A percentile compares a stretch with the other conserved stretches of the same genome.
phyloP scores from a whole-genome alignment of 2,113 vertebrate species.

The Sebastes fasciatus region DNA sequence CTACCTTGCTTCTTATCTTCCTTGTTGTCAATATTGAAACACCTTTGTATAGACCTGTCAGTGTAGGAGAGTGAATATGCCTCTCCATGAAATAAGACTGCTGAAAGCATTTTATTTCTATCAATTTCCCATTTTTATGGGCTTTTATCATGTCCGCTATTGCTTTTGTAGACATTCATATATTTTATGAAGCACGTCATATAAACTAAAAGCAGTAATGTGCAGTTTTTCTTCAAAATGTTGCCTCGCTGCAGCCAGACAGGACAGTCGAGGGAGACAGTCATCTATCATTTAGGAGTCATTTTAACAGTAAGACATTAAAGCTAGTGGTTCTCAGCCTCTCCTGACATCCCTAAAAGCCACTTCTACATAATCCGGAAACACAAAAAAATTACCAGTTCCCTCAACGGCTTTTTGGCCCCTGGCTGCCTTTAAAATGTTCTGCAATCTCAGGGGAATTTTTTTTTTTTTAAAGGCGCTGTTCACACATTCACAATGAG shows the following conservation, averaged over 20 bases:
- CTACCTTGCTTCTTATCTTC: background rate
- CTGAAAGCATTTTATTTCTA: slow-evolving; percentile 1
- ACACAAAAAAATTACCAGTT: slow-evolving; percentile 41
- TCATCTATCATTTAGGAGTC: slow-evolving; percentile 63
- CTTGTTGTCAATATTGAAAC: background rate
- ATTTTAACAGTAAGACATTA: slow-evolving; percentile 58
- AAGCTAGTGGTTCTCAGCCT: slow-evolving; percentile 44
- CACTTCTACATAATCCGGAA: slow-evolving; percentile 58
- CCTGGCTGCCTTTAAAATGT: slow-evolving; percentile 57
- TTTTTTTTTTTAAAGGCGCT: slow-evolving; percentile 28
- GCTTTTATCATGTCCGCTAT: slow-evolving; percentile 27
- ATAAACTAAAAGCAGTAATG: slow-evolving; percentile 39
- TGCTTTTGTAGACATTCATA: slow-evolving; percentile 26
- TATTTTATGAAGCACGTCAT: slow-evolving; percentile 43
- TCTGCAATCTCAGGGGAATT: slow-evolving; percentile 26
- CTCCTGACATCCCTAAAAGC: slow-evolving; percentile 67
- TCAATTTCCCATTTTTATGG: slow-evolving; percentile 6
- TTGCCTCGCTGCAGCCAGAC: slow-evolving; percentile 7
- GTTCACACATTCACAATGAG: slow-evolving; percentile 51
- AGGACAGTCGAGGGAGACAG: slow-evolving; percentile 16
- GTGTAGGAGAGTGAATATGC: background rate
- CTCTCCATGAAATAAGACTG: background rate
- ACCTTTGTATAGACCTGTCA: background rate
- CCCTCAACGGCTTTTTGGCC: slow-evolving; percentile 37
- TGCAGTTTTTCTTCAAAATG: slow-evolving; percentile 37